phyloP scores from a whole-genome alignment of 2,797 vertebrate genomes.

The Tarsius wallacei region DNA sequence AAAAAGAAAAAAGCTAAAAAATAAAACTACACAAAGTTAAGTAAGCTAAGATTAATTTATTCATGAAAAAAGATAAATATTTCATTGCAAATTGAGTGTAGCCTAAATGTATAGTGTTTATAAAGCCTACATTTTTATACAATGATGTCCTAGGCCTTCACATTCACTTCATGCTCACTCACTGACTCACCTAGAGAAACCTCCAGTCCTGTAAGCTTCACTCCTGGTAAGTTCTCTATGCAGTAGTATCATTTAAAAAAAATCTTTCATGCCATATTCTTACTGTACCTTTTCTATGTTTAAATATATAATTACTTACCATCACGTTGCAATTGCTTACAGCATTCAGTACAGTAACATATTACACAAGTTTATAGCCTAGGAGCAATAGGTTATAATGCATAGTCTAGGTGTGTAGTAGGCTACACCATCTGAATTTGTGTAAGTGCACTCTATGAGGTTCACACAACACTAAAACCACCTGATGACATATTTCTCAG shows the following conservation, averaged over 20 bases:
- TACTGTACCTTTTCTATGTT: neutral
- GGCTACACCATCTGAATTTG: neutral
- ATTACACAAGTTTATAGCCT: neutral
- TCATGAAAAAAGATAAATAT: neutral
- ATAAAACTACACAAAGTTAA: neutral
- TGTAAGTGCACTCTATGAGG: neutral
- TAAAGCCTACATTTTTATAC: neutral
- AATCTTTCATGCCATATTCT: neutral
- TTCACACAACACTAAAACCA: neutral
- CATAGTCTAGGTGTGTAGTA: neutral
- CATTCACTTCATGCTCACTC: neutral
- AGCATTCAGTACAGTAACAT: neutral
- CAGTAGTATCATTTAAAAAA: neutral
- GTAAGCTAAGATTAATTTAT: neutral
- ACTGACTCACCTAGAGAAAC: neutral
- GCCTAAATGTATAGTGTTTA: neutral
- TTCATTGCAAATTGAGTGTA: neutral
- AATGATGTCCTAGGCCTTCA: neutral
- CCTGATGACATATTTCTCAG: neutral
- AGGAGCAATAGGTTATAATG: neutral
- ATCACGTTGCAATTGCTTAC: neutral
- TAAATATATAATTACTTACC: neutral
- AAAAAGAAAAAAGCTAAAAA: neutral
- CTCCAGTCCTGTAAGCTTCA: neutral
- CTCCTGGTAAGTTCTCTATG: neutral